These are phyloP conservation scores for Pocillopora verrucosa DNA, from an alignment of 64 coral and sea anemone species.

Conservation along the genomic window DNA sequence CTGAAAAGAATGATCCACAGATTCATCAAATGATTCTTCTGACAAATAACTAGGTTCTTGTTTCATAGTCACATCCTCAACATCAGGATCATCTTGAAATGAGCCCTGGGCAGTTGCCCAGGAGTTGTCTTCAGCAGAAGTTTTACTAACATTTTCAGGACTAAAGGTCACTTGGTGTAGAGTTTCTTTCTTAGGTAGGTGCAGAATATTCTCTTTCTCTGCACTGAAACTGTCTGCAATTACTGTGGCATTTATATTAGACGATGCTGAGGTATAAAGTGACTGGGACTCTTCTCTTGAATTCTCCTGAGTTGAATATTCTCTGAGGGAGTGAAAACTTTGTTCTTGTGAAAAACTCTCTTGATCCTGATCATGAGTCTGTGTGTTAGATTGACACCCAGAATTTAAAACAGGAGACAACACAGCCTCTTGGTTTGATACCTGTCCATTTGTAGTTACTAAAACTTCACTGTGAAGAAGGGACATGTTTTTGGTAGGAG, in stretches of 20 bases:
- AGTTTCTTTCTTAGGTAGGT: neutral
- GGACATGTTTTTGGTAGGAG: neutral
- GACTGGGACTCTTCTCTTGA: neutral
- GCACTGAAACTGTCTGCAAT: neutral
- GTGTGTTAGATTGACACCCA: neutral
- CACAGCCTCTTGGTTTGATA: neutral
- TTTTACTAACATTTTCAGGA: neutral
- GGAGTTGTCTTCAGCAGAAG: neutral
- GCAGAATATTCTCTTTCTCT: neutral
- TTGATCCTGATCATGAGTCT: neutral
- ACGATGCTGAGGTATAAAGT: conserved; percentile 8
- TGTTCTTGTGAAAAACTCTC: neutral
- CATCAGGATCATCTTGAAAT: conserved; percentile 6
- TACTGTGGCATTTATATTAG: neutral
- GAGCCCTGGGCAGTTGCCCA: conserved; percentile 14
- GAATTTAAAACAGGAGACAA: conserved; percentile 4
- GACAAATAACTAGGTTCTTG: neutral
- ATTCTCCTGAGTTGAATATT: neutral
- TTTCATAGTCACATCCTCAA: conserved; percentile 13
- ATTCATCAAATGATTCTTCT: neutral
- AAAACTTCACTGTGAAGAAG: neutral
- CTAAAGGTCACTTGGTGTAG: neutral
- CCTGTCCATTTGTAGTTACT: neutral
- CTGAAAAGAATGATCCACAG: neutral
- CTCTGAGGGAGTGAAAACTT: neutral